Percentiles rank a stretch among this genome's conserved stretches.
phyloP scores from a whole-genome alignment of 2,113 vertebrate species.

The Bos indicus region DNA sequence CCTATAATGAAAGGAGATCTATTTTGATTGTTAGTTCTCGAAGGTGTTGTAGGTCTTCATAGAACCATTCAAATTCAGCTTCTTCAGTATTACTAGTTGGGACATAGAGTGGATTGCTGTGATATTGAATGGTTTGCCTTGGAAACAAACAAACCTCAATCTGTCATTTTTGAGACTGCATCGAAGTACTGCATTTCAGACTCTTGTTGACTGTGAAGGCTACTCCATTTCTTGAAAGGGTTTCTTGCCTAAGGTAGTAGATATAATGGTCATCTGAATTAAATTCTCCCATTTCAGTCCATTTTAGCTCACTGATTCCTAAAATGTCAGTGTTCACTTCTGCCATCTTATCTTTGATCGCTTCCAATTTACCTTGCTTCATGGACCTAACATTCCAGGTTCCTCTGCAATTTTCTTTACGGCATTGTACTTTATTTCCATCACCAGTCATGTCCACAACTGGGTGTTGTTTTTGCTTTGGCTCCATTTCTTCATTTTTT shows the following conservation, averaged over 20 bases:
- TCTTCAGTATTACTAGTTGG: neutral
- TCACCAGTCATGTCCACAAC: neutral
- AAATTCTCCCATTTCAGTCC: neutral
- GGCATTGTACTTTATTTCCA: neutral
- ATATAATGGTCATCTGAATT: neutral
- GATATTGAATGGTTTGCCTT: neutral
- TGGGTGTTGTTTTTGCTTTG: neutral
- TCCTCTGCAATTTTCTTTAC: neutral
- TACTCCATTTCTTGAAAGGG: neutral
- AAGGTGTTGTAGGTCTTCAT: neutral
- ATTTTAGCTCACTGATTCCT: neutral
- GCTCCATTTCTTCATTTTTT: neutral
- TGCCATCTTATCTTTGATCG: neutral
- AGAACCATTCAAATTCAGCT: neutral
- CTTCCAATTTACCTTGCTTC: neutral
- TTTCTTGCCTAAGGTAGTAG: accelerated
- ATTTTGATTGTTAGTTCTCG: neutral
- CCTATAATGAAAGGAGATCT: neutral
- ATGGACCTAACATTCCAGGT: neutral
- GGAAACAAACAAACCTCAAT: neutral
- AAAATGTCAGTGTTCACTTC: neutral
- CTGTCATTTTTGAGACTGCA: neutral
- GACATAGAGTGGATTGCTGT: neutral
- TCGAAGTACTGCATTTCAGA: accelerated
- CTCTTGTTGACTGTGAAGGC: neutral